These are phyloP conservation scores for Eonycteris spelaea DNA, from an alignment of 2,113 vertebrate genomes.

Conservation along the genomic window DNA sequence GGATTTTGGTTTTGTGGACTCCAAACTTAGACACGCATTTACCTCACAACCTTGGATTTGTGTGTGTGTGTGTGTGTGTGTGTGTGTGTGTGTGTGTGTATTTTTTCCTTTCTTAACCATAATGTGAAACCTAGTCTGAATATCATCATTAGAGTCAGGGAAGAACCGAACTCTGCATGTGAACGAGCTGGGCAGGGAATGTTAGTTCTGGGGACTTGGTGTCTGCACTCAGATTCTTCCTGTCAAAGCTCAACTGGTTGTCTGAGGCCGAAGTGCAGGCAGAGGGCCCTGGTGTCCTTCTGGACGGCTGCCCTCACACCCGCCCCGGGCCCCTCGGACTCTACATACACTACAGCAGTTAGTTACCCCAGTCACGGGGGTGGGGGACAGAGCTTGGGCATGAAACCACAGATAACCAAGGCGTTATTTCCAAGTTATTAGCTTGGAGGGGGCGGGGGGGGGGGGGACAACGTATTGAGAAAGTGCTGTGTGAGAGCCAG, in stretches of 20 bases:
- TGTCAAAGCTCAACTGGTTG: conserved; percentile 74
- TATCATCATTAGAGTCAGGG: conserved; percentile 68
- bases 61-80: neutral
- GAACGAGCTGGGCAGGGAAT: conserved; percentile 78
- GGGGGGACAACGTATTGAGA: conserved; percentile 49
- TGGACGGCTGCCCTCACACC: neutral
- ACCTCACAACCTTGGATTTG: conserved; percentile 32
- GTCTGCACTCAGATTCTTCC: conserved; percentile 66
- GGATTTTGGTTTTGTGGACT: conserved; percentile 84
- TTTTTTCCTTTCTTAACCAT: neutral
- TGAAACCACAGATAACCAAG: conserved; percentile 75
- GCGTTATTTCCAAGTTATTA: conserved; percentile 75
- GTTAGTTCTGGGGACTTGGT: conserved; percentile 71
- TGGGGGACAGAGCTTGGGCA: neutral
- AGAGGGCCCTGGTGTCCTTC: conserved; percentile 1
- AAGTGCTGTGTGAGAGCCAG: conserved; percentile 76
- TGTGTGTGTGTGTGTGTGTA: too few species aligned
- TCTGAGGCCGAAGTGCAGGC: conserved; percentile 74
- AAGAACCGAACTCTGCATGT: conserved; percentile 49
- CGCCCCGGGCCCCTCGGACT: conserved; percentile 29
- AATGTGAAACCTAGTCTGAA: conserved; percentile 68
- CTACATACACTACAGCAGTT: conserved; percentile 75
- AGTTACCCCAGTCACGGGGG: conserved; percentile 46
- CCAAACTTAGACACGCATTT: conserved; percentile 56
- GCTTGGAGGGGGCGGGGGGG: too few species aligned